These are phyloP conservation scores for Fragum whitleyi DNA, from an alignment of 2,888 invertebrate genomes.

Conservation along the genomic window DNA sequence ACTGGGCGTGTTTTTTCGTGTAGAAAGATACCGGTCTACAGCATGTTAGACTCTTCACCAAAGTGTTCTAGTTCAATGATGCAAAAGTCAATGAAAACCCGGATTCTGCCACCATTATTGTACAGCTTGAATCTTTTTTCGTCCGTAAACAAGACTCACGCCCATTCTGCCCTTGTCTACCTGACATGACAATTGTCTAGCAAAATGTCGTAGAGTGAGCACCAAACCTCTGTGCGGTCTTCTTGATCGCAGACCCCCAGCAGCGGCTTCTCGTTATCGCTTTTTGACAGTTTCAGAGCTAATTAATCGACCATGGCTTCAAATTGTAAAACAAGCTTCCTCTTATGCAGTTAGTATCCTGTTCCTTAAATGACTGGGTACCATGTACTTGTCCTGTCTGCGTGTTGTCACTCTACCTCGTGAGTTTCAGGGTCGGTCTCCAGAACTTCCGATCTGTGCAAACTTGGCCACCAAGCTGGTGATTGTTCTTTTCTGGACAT, in stretches of 20 bases:
- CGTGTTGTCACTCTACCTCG: conserved; percentile 21
- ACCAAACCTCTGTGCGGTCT: background rate
- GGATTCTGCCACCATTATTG: conserved; percentile 6
- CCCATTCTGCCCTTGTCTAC: conserved; percentile 21
- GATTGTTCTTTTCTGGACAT: conserved; percentile 1
- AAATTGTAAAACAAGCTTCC: conserved; percentile 25
- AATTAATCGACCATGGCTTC: conserved; percentile 15
- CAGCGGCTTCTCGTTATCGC: background rate
- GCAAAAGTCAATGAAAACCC: conserved; percentile 3
- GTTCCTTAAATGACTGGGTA: conserved; percentile 20
- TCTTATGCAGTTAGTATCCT: background rate
- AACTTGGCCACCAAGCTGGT: conserved; percentile 19
- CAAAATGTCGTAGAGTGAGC: background rate
- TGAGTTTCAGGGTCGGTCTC: conserved; percentile 13
- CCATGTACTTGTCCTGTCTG: conserved; percentile 24
- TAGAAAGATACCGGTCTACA: conserved; percentile 26
- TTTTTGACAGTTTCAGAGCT: conserved; percentile 22
- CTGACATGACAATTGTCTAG: background rate
- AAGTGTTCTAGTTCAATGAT: background rate
- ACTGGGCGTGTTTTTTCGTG: conserved; percentile 21
- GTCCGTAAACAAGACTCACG: conserved; percentile 29
- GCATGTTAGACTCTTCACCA: conserved; percentile 20
- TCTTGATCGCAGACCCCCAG: background rate
- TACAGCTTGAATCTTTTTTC: conserved; percentile 16
- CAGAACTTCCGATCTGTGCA: conserved; percentile 34